phyloP scores from a whole-genome alignment of 2,888 invertebrate species.

The Drosophila quinaria region DNA sequence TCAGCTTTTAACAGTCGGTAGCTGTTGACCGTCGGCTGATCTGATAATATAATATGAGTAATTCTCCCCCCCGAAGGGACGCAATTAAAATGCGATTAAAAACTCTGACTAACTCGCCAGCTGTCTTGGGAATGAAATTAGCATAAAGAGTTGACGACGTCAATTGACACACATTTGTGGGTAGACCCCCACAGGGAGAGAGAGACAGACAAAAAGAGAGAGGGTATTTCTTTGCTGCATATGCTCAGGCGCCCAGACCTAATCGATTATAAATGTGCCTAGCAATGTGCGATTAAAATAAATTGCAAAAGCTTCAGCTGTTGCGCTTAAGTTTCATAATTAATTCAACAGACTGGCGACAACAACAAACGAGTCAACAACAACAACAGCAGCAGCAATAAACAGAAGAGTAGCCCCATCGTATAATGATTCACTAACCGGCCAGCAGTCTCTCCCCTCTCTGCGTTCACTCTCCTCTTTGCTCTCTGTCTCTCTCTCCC shows the following conservation, averaged over 20 bases:
- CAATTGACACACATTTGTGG: constrained; percentile 24
- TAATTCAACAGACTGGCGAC: constrained; percentile 65
- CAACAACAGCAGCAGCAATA: constrained; percentile 33
- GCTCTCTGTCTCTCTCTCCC: constrained; percentile 18
- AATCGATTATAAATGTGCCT: constrained; percentile 83
- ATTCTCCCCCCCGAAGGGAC: constrained; percentile 36
- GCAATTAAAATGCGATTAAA: constrained; percentile 74
- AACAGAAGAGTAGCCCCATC: constrained; percentile 47
- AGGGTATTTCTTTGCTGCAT: constrained; percentile 27
- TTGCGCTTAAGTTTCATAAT: constrained; percentile 79
- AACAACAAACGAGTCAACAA: constrained; percentile 17
- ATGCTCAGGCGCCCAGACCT: constrained; percentile 37
- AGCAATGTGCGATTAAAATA: constrained; percentile 82
- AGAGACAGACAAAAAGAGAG: background rate
- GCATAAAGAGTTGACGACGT: constrained; percentile 9
- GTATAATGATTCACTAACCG: constrained; percentile 76
- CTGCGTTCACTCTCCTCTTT: constrained; percentile 26
- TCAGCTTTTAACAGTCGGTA: constrained; percentile 39
- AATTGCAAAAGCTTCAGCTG: constrained; percentile 74
- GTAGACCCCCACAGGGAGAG: constrained; percentile 5
- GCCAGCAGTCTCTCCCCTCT: constrained; percentile 32
- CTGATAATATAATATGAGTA: constrained; percentile 33
- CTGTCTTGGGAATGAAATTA: constrained; percentile 8
- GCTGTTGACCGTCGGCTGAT: constrained; percentile 46
- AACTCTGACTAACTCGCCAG: constrained; percentile 14